Evolutionary conservation across 2,113 vertebrate genomes (phyloP).

Genomic region (Callorhinus ursinus): DNA sequence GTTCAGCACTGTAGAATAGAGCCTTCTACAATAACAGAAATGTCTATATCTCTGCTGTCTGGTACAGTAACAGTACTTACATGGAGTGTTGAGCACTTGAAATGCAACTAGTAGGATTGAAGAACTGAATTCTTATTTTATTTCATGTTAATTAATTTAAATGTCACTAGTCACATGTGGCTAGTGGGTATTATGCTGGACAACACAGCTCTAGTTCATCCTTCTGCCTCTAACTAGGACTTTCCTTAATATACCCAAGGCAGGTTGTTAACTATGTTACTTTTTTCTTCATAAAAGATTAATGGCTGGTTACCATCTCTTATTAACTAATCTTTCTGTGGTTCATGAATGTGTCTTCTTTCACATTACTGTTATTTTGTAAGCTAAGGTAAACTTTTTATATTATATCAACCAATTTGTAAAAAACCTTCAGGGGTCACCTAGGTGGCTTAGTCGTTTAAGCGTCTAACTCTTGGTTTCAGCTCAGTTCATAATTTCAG

Average conservation of each 20-base stretch:
- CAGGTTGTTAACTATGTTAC: not conserved
- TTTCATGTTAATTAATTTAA: slow-evolving; percentile 11
- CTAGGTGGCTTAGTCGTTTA: not conserved
- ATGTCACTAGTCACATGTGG: not conserved
- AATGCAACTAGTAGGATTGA: not conserved
- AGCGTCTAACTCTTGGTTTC: not conserved
- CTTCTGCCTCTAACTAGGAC: not conserved
- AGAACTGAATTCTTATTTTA: not conserved
- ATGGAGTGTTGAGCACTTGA: not conserved
- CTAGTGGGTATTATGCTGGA: not conserved
- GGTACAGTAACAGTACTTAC: not conserved
- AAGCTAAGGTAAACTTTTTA: not conserved
- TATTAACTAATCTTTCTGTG: slow-evolving; percentile 1
- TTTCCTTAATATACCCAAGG: not conserved
- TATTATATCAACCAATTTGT: not conserved
- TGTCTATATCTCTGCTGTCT: not conserved
- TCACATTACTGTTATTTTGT: not conserved
- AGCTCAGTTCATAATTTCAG: not conserved
- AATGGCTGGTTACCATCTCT: not conserved
- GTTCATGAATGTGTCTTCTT: not conserved
- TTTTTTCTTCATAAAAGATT: not conserved
- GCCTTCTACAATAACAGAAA: not conserved
- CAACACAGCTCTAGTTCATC: not conserved
- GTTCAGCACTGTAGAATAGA: not conserved
- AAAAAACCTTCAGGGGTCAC: not conserved